Evolutionary conservation across 2,113 vertebrate species (phyloP), one percentile per base, ranked within the genome.

Genomic region (Ciconia stormi): DNA sequence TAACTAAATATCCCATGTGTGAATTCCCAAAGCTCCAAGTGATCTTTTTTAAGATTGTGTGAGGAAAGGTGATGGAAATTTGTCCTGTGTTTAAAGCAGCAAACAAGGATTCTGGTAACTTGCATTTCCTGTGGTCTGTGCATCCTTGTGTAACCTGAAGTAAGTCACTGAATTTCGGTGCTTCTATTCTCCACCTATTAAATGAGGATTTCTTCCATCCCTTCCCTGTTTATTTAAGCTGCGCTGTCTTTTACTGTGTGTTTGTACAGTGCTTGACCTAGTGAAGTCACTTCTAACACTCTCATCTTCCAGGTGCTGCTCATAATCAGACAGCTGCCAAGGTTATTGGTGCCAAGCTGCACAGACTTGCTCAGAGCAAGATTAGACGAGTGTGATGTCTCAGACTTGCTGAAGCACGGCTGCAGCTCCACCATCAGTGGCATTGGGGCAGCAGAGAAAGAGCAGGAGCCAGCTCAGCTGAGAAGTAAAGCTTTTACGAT

Each of bases 231-330:
- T 49, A 16, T 83, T 95, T 92, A 91, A 82, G n/a, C 62, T 81
- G 50, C 3, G 23, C 46, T 82, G 50, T 50, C 72, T 83, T 78
- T 62, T 89, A 44, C 29, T 1, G 0, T 67, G n/a, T 86, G 56
- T 82, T 93, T 94, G 65, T 50, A 85, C 44, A 74, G n/a, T 3
- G n/a, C n/a, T 38, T 96, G 80, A 90, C 69, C 73, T 47, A 44
- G 42, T 18, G 47, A 73, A 89, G 83, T 71, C 65, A 30, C 47
- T 81, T 89, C 42, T 87, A 77, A 8, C 9, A 8, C 42, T 47
- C 49, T 50, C 49, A 21, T 74, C 56, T 42, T 40, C 65, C 16
- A 66, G 46, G 70, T 38, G 25, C 61, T 79, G 65, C 85, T 94
- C 38, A 66, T 34, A 67, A 87, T 52, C 73, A 84, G 72, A 30